A percentile compares a stretch with the other conserved stretches of the same genome.
phyloP scores from a whole-genome alignment of 2,797 vertebrate genomes.

The Gymnothorax javanicus region DNA sequence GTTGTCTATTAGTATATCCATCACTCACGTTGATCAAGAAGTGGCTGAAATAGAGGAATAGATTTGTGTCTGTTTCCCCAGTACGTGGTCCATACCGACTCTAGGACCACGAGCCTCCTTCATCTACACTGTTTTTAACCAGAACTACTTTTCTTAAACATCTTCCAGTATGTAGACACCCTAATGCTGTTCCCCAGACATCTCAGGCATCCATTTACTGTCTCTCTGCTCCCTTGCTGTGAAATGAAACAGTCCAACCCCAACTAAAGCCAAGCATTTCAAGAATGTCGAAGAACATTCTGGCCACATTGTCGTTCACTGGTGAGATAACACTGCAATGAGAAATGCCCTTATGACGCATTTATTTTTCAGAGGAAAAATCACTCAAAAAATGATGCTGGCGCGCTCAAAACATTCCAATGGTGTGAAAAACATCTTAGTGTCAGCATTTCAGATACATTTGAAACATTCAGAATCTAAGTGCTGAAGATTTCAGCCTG shows the following conservation, averaged over 20 bases:
- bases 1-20: not conserved
- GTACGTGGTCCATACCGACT: too few relatives aligned
- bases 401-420: not conserved
- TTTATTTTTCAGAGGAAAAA: not conserved
- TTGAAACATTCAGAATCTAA: not conserved
- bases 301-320: not conserved
- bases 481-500: not conserved
- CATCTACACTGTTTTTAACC: too few relatives aligned
- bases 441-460: not conserved
- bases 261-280: not conserved
- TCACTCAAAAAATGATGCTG: not conserved
- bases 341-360: not conserved
- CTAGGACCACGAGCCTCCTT: too few relatives aligned
- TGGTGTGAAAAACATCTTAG: not conserved
- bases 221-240: not conserved
- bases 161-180: not conserved
- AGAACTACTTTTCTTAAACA: too few relatives aligned
- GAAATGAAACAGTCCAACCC: not conserved
- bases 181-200: not conserved
- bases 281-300: not conserved
- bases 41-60: not conserved
- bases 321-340: not conserved
- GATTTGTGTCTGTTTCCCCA: not conserved
- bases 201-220: not conserved
- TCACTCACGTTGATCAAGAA: not conserved